Base-by-base conservation (phyloP, 2,888 invertebrate genomes). In the Folsomia candida region DNA sequence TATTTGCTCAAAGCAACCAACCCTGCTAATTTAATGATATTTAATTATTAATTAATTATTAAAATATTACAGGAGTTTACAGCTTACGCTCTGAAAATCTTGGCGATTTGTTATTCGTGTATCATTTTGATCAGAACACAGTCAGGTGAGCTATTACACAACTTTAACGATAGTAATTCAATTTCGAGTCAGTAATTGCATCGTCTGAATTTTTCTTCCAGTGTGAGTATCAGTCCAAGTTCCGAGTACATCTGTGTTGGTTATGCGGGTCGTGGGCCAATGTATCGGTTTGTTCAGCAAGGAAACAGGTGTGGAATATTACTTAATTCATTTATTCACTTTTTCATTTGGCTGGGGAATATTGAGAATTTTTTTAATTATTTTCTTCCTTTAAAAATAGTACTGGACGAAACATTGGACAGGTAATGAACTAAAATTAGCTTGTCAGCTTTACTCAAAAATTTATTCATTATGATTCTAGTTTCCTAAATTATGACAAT, bases 51-150 rank as follows among this genome's bases (percentile, higher is more conserved):
- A n/a, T n/a, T n/a, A n/a, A n/a, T n/a, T n/a, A n/a, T n/a, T n/a
- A n/a, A n/a, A n/a, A n/a, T n/a, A n/a, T n/a, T n/a, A n/a, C n/a
- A n/a, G n/a, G 79, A 18, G 70, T 78, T 28, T 79, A 78, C 70
- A 77, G 77, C 51, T 60, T 79, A 26, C 65, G 73, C 11, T 74
- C 75, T 59, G 79, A 77, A 22, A 72, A 72, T 14, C 67, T 79
- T 1, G 79, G 79, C 14, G 77, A 74, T n/a, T 68, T 75, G 29
- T 65, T 79, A 9, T 72, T 74, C 54, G 72, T 75, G 18, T 79
- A 73, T 62, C 78, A 78, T 58, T 79, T 79, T 72, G 78, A 79
- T 62, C 79, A 79, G 68, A 79, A 79, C 54, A 79, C 79, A 1
- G 47, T 47, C 47, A 47, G 37, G 37, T 37, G 37, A 37, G 37